A percentile compares a stretch with the other conserved stretches of the same genome.
Evolutionary conservation across 2,797 vertebrate genomes (phyloP).

Genomic region (Acanthurus leucopareius): DNA sequence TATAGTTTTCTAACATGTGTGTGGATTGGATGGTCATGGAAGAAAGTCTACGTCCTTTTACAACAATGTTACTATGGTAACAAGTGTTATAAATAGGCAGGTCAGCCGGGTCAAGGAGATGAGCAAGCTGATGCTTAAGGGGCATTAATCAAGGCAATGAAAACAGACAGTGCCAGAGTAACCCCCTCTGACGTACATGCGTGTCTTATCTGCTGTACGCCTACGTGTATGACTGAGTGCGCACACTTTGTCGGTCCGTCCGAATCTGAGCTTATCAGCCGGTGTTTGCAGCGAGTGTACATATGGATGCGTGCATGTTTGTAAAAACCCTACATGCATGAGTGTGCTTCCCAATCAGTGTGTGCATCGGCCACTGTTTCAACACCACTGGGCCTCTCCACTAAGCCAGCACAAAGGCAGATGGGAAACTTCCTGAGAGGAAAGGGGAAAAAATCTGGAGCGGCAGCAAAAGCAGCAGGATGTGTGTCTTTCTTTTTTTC

Average conservation of each 20-base stretch:
- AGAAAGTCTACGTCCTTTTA: constrained; percentile 15
- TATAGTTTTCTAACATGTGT: constrained; percentile 1
- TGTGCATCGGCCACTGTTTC: constrained; percentile 81
- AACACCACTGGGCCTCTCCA: constrained; percentile 81
- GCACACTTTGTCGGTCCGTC: constrained; percentile 15
- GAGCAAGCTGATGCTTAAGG: constrained; percentile 33
- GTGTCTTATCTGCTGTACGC: constrained; percentile 48
- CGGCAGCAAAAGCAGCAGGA: constrained; percentile 82
- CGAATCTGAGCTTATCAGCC: constrained; percentile 46
- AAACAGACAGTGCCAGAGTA: constrained; percentile 33
- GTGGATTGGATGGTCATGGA: neutral
- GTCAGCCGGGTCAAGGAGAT: constrained; percentile 65
- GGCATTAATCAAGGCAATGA: constrained; percentile 60
- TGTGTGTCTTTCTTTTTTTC: constrained; percentile 82
- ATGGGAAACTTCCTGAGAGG: constrained; percentile 88
- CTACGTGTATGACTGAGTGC: constrained; percentile 49
- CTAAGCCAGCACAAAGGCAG: constrained; percentile 84
- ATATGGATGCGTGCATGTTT: constrained; percentile 55
- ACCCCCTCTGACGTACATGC: constrained; percentile 15
- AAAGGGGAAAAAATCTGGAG: constrained; percentile 75
- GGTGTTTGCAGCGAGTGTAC: constrained; percentile 42
- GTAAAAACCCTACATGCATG: constrained; percentile 70
- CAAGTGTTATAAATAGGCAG: constrained; percentile 45
- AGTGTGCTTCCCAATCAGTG: constrained; percentile 78
- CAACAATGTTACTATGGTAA: constrained; percentile 46